phyloP scores from a whole-genome alignment of 2,797 vertebrate species.

The Micromesistius poutassou region DNA sequence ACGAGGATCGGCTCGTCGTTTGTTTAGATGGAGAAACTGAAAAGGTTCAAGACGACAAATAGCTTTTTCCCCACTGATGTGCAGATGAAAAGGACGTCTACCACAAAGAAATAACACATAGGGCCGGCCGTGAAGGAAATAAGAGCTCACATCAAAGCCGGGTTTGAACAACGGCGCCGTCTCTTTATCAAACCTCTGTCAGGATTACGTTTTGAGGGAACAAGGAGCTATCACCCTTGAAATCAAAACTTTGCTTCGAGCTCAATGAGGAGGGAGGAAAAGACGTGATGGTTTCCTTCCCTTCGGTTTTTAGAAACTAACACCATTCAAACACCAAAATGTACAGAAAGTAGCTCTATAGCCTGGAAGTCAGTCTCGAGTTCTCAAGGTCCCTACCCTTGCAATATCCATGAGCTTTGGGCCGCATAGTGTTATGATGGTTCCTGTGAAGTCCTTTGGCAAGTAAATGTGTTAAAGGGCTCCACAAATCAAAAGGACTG shows the following conservation, averaged over 20 bases:
- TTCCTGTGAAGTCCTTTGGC: neutral
- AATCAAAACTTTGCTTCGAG: neutral
- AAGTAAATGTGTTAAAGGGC: neutral
- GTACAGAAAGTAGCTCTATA: neutral
- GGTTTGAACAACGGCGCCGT: neutral
- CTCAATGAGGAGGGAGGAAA: constrained; percentile 3
- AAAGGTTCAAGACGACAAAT: constrained; percentile 40
- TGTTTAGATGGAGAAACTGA: constrained; percentile 17
- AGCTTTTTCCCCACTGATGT: constrained; percentile 30
- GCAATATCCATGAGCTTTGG: neutral
- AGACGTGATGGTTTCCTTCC: constrained; percentile 12
- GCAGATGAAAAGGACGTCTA: constrained; percentile 32
- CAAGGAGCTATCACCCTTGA: neutral
- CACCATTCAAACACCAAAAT: too few relatives aligned
- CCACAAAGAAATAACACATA: constrained; percentile 21
- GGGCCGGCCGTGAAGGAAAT: neutral
- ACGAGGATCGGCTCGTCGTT: constrained; percentile 23
- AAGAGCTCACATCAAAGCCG: neutral
- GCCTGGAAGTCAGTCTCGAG: neutral
- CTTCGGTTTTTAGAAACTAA: too few relatives aligned
- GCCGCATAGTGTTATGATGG: neutral
- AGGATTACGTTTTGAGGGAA: neutral
- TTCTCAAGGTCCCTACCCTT: too few relatives aligned
- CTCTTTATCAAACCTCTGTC: neutral
- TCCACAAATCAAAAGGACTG: neutral